A percentile compares a stretch with the other conserved stretches of the same genome.
Evolutionary conservation across 2,888 invertebrate genomes (phyloP).

Genomic region (Eretmocerus hayati): DNA sequence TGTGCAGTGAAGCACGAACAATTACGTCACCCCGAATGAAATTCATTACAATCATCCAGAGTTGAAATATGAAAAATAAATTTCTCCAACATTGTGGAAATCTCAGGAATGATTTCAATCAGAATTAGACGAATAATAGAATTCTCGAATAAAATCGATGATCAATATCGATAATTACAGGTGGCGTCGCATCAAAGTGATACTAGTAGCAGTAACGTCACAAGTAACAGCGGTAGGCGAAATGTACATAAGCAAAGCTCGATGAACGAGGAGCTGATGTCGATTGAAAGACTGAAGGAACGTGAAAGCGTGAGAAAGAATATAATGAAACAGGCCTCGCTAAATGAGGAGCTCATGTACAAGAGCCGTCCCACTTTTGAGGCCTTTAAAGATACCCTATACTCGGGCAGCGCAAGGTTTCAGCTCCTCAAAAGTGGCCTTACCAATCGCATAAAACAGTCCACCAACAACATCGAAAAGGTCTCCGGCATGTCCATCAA

Average conservation of each 20-base stretch:
- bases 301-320: slow-evolving; percentile 75
- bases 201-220: neutral
- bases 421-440: slow-evolving; percentile 73
- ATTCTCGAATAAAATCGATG: too few species aligned
- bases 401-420: slow-evolving; percentile 65
- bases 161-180: too few species aligned
- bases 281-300: slow-evolving; percentile 74
- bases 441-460: slow-evolving; percentile 75
- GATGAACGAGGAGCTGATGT: slow-evolving; percentile 83
- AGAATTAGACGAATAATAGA: too few species aligned
- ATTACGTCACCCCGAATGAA: too few species aligned
- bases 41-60: too few species aligned
- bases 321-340: slow-evolving; percentile 81
- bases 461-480: slow-evolving; percentile 76
- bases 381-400: slow-evolving; percentile 65
- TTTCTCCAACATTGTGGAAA: too few species aligned
- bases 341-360: slow-evolving; percentile 80
- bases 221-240: slow-evolving; percentile 37
- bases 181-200: neutral
- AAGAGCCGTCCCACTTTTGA: slow-evolving; percentile 60
- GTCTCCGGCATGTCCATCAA: slow-evolving; percentile 63
- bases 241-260: slow-evolving; percentile 76
- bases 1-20: too few species aligned
- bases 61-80: too few species aligned
- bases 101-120: too few species aligned